Base-by-base conservation (phyloP, 2,888 invertebrate species). In the Sialis fuliginosa region DNA sequence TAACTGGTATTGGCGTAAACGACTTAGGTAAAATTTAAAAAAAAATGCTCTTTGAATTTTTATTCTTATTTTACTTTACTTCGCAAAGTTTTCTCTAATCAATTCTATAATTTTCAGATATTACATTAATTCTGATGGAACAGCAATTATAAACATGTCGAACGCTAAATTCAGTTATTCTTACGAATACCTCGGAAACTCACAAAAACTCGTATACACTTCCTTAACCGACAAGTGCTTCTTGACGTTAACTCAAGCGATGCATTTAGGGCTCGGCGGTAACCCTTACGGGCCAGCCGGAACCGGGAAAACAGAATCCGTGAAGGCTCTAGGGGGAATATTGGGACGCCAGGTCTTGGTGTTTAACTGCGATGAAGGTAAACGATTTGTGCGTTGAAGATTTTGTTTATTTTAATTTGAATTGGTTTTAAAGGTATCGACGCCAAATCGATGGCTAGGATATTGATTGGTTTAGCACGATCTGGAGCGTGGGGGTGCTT, bases 241-340 rank as follows among this genome's bases (percentile, higher is more conserved):
- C 66, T 72, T 98, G 48, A 95, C 97, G 40, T 70, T 98, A 49
- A 96, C 95, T 6, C 97, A 97, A 71, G 90, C 92, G 3, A 82
- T 97, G 77, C 83, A 87, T 59, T 80, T 97, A 66, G 97, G 97
- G 1, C 72, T 97, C 54, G 96, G 97, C 48, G 98, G 97, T 6
- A 98, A 98, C 69, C 97, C 97, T 0, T 97, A 96, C 58, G 98
- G 98, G 0, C 97, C 97, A 1, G 98, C 98, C 13, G 98, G 98
- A 47, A 98, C 97, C 0, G 97, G 97, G 0, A 98, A 98, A 70
- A 98, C 97, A 0, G 97, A 98, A 65, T 93, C 95, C 22, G 93
- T 98, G 0, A 98, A 98, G 69, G 92, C 95, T 1, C 69, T 98
- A 6, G 93, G 91, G 1, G 76, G 80, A 5, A 72, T 95, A 54